These are phyloP conservation scores for Tangachromis dhanisi DNA, from an alignment of 2,113 vertebrate species.

Conservation along the genomic window DNA sequence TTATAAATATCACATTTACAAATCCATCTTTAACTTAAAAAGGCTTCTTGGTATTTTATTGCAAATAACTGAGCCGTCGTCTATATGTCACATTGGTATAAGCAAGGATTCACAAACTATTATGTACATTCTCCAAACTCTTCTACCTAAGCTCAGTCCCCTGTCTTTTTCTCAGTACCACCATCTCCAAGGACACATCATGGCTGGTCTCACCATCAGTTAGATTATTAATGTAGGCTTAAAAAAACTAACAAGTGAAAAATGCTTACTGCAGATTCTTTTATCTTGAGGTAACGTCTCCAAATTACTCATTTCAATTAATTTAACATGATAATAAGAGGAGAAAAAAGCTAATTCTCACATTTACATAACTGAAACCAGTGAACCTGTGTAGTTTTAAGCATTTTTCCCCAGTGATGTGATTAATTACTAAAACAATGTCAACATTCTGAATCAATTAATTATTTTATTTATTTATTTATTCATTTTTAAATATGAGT, in stretches of 20 bases:
- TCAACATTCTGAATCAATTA: neutral
- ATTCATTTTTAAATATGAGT: neutral
- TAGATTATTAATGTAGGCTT: neutral
- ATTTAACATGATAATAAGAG: neutral
- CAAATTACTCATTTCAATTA: neutral
- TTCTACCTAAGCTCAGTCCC: neutral
- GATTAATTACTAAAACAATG: neutral
- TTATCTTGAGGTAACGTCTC: neutral
- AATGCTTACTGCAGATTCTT: neutral
- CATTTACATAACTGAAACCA: neutral
- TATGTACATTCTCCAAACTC: neutral
- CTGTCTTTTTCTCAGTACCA: neutral
- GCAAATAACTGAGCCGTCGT: rapidly evolving
- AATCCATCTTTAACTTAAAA: neutral
- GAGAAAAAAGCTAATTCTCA: neutral
- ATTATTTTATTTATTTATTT: rapidly evolving
- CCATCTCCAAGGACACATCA: neutral
- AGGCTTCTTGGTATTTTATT: neutral
- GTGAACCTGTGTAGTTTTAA: neutral
- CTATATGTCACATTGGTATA: neutral
- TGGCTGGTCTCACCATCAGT: neutral
- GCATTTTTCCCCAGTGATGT: neutral
- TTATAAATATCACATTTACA: neutral
- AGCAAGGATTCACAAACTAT: neutral
- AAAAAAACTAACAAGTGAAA: neutral